A percentile compares a stretch with the other conserved stretches of the same genome.
phyloP scores from a whole-genome alignment of 2,113 vertebrate genomes.

The Bubalus kerabau region DNA sequence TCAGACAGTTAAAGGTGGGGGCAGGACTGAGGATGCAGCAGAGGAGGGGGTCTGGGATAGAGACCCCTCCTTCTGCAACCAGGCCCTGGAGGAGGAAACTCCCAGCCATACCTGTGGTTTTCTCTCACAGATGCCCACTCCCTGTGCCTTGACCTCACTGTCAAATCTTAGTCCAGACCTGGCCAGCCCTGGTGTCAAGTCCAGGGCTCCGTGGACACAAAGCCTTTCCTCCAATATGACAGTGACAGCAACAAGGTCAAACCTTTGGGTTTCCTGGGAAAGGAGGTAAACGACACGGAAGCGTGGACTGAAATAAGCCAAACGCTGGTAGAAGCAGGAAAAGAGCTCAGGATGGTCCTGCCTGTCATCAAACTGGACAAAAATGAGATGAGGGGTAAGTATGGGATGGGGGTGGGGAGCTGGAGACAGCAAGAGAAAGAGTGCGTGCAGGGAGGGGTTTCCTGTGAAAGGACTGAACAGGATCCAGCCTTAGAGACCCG shows the following conservation, averaged over 20 bases:
- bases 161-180: neutral
- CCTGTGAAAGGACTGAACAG: neutral
- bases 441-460: rapidly evolving
- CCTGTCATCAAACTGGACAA: neutral
- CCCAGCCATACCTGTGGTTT: neutral
- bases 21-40: neutral
- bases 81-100: neutral
- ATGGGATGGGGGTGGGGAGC: rapidly evolving
- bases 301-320: neutral
- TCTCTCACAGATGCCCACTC: neutral
- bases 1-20: neutral
- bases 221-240: neutral
- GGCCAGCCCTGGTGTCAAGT: neutral
- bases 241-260: neutral
- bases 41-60: rapidly evolving
- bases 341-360: neutral
- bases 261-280: neutral
- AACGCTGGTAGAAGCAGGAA: rapidly evolving
- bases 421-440: neutral
- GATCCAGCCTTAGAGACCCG: too few relatives aligned
- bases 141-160: neutral
- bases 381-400: neutral
- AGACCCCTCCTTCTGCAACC: neutral
- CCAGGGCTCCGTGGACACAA: neutral
- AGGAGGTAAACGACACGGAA: neutral